These are phyloP conservation scores for Gymnarchus niloticus DNA, from an alignment of 2,113 vertebrate species.

Conservation along the genomic window DNA sequence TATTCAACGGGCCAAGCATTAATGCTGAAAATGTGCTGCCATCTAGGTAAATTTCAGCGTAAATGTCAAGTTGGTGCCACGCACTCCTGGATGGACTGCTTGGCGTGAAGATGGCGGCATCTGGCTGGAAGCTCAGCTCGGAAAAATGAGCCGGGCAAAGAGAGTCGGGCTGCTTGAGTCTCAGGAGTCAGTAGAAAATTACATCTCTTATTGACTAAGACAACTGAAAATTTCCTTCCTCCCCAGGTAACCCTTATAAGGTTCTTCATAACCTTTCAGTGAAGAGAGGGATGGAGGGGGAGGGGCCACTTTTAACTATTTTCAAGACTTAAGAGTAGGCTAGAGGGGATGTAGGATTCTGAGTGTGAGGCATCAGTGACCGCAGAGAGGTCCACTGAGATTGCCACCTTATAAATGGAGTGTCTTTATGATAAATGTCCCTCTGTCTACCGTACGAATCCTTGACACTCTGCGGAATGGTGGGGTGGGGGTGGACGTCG, in stretches of 20 bases:
- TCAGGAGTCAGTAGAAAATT: slow-evolving; percentile 5
- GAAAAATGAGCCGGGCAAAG: not conserved
- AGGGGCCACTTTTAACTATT: slow-evolving; percentile 32
- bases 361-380: not conserved
- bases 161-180: not conserved
- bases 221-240: slow-evolving; percentile 39
- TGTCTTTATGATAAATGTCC: slow-evolving; percentile 47
- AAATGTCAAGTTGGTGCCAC: slow-evolving; percentile 48
- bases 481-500: slow-evolving; percentile 38
- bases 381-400: slow-evolving; percentile 25
- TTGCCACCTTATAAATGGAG: slow-evolving; percentile 40
- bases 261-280: slow-evolving; percentile 4
- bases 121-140: not conserved
- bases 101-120: slow-evolving; percentile 22
- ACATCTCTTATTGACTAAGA: slow-evolving; percentile 36
- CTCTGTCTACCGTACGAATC: slow-evolving; percentile 39
- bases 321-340: not conserved
- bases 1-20: slow-evolving; percentile 51
- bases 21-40: slow-evolving; percentile 49
- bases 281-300: not conserved
- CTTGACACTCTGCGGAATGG: slow-evolving; percentile 33
- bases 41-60: slow-evolving; percentile 46
- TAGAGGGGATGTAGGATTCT: slow-evolving; percentile 19
- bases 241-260: slow-evolving; percentile 18
- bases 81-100: slow-evolving; percentile 37